These are phyloP conservation scores for Mustelus asterias DNA, from an alignment of 2,113 vertebrate species.

Conservation along the genomic window DNA sequence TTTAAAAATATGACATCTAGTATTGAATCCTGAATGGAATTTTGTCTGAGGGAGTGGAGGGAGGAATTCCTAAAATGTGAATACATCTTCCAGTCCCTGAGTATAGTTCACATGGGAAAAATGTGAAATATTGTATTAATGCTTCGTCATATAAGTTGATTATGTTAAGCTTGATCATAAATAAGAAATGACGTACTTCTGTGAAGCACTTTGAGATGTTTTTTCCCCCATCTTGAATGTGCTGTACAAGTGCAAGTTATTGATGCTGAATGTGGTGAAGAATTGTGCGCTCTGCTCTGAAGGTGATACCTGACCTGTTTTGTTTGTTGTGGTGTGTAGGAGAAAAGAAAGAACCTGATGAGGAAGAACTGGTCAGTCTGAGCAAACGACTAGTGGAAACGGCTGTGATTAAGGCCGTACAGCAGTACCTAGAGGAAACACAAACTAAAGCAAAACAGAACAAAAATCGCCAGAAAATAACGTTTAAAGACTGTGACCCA, in stretches of 20 bases:
- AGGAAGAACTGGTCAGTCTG: constrained; percentile 75
- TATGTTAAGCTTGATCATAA: background rate
- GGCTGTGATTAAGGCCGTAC: constrained; percentile 74
- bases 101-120: background rate
- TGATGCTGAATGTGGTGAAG: background rate
- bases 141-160: constrained; percentile 23
- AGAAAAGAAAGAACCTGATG: constrained; percentile 72
- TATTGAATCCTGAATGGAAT: background rate
- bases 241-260: background rate
- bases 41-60: background rate
- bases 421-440: constrained; percentile 79
- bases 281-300: constrained; percentile 44
- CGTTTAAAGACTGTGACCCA: background rate
- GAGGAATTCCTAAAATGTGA: constrained; percentile 2
- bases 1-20: background rate
- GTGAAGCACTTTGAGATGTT: constrained; percentile 3
- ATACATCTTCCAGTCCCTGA: background rate
- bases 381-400: constrained; percentile 82
- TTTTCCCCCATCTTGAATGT: background rate
- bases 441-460: constrained; percentile 63
- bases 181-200: background rate
- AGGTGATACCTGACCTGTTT: constrained; percentile 53
- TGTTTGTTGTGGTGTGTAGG: constrained; percentile 69
- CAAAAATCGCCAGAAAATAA: constrained; percentile 39
- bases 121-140: constrained; percentile 41